Evolutionary conservation across 2,113 vertebrate species (phyloP).

Genomic region (Pontoporia blainvillei): DNA sequence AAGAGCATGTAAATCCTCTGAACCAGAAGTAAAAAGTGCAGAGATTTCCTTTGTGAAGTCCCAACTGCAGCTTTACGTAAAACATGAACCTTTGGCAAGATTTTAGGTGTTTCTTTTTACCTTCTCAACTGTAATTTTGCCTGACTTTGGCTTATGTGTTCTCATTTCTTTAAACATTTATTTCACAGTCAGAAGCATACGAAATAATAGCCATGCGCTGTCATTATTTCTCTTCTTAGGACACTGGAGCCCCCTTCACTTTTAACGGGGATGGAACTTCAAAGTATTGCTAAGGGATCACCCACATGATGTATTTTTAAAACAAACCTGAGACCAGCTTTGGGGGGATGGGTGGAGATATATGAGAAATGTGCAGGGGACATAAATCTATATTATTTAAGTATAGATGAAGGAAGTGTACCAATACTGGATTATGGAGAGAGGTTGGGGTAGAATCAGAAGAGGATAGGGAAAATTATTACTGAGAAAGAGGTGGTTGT

Average conservation of each 20-base stretch:
- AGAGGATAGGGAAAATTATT: not conserved
- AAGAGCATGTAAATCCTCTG: constrained; percentile 85
- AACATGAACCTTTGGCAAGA: constrained; percentile 66
- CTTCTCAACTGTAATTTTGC: constrained; percentile 23
- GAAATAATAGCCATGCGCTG: not conserved
- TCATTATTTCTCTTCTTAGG: not conserved
- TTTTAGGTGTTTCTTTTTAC: constrained; percentile 43
- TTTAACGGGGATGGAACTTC: not conserved
- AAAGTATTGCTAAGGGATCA: not conserved
- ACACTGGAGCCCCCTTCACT: not conserved
- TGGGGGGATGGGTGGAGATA: rapidly evolving
- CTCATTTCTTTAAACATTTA: not conserved
- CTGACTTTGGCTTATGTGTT: not conserved
- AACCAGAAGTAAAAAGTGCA: constrained; percentile 87
- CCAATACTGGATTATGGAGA: not conserved
- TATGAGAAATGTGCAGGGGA: not conserved
- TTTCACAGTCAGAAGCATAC: not conserved
- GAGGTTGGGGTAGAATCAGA: not conserved
- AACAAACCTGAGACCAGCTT: constrained; percentile 3
- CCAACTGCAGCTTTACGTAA: constrained; percentile 77
- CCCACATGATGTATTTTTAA: not conserved
- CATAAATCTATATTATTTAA: not conserved
- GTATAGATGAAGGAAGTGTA: not conserved
- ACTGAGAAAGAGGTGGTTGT: not conserved
- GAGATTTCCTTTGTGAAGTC: constrained; percentile 81